phyloP scores from a whole-genome alignment of 2,113 vertebrate genomes.

The Chaetura pelagica region DNA sequence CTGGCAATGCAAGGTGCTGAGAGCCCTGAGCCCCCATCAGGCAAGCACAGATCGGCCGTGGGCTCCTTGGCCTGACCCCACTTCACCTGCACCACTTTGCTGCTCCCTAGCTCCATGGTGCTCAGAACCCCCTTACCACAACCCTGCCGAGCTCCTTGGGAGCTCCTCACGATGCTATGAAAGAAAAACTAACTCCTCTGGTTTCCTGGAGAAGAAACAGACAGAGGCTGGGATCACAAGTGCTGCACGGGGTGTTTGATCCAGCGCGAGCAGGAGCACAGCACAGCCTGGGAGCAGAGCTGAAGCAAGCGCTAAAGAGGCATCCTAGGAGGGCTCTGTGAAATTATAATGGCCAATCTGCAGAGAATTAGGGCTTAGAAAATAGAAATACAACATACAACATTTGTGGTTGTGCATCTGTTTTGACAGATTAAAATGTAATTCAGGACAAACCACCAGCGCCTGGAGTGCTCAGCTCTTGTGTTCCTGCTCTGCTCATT shows the following conservation, averaged over 20 bases:
- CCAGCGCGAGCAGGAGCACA: not conserved
- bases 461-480: not conserved
- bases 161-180: not conserved
- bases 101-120: not conserved
- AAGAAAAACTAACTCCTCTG: not conserved
- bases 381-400: conserved; percentile 28
- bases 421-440: conserved; percentile 64
- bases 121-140: not conserved
- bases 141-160: not conserved
- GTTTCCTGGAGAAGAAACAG: not conserved
- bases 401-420: conserved; percentile 40
- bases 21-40: not conserved
- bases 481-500: conserved; percentile 2
- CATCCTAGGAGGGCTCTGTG: not conserved
- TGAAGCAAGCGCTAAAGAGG: not conserved
- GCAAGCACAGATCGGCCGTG: rapidly evolving
- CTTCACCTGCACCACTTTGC: rapidly evolving
- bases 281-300: not conserved
- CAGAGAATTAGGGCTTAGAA: conserved; percentile 26
- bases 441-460: conserved; percentile 31
- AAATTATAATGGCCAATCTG: conserved; percentile 5
- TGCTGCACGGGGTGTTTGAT: not conserved
- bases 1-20: not conserved
- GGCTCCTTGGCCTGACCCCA: not conserved
- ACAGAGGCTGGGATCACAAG: not conserved